Evolutionary conservation across 2,888 invertebrate genomes (phyloP).

Genomic region (Holacanthella duospinosa): DNA sequence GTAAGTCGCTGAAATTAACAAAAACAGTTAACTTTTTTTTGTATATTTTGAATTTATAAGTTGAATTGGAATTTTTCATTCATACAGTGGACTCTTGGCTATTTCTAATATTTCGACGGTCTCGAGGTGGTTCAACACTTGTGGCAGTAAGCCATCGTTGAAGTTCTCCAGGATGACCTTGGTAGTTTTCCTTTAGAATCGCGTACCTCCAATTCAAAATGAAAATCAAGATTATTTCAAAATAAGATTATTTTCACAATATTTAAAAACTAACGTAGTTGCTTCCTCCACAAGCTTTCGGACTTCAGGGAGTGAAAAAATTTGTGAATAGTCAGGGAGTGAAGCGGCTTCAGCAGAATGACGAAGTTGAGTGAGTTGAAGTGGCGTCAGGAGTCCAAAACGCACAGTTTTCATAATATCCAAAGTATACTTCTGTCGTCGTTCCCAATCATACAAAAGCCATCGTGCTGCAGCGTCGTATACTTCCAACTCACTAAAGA

Average conservation of each 20-base stretch:
- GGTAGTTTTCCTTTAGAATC: slow-evolving; percentile 28
- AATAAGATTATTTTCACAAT: neutral
- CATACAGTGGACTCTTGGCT: neutral
- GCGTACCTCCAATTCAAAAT: slow-evolving; percentile 15
- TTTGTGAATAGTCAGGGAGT: slow-evolving; percentile 54
- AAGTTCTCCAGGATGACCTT: slow-evolving; percentile 23
- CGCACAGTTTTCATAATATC: slow-evolving; percentile 60
- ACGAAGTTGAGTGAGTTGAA: slow-evolving; percentile 68
- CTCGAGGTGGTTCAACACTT: slow-evolving; percentile 19
- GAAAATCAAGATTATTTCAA: no score
- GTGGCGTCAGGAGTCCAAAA: slow-evolving; percentile 67
- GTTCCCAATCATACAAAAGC: slow-evolving; percentile 60
- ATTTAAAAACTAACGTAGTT: slow-evolving; percentile 52
- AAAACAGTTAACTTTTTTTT: no score
- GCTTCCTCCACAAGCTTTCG: slow-evolving; percentile 70
- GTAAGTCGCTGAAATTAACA: neutral
- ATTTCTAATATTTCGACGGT: neutral
- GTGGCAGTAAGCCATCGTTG: slow-evolving; percentile 27
- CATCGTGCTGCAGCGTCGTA: slow-evolving; percentile 71
- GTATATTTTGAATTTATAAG: no score
- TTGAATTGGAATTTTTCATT: no score
- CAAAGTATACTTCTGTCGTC: slow-evolving; percentile 49
- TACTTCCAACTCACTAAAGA: slow-evolving; percentile 57
- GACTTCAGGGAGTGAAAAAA: slow-evolving; percentile 56
- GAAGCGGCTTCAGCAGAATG: slow-evolving; percentile 55